Evolutionary conservation across 2,797 vertebrate genomes (phyloP).

Genomic region (Limnodromus scolopaceus): DNA sequence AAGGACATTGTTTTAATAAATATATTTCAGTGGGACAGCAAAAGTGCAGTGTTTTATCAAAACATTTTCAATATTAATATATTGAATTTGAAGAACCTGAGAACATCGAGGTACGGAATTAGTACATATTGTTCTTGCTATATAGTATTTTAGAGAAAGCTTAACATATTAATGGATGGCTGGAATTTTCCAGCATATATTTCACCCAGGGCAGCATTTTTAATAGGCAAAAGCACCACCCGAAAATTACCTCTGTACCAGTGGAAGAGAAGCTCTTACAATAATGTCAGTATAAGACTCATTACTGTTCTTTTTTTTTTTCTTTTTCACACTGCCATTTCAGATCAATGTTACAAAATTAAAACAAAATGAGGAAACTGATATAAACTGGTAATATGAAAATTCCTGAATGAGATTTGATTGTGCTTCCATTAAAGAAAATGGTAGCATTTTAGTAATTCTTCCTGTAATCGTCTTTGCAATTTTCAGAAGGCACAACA

Average conservation of each 20-base stretch:
- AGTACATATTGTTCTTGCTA: neutral
- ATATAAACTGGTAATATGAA: neutral
- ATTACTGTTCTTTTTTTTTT: neutral
- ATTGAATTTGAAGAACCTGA: neutral
- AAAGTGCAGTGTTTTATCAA: neutral
- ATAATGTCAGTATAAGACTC: neutral
- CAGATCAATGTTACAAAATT: neutral
- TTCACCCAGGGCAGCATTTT: neutral
- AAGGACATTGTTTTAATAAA: neutral
- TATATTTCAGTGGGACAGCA: neutral
- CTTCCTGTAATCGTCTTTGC: neutral
- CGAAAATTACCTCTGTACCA: neutral
- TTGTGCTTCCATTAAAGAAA: neutral
- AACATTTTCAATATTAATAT: neutral
- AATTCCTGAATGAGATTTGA: neutral
- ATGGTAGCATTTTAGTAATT: neutral
- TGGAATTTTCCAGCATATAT: neutral
- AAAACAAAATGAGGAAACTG: neutral
- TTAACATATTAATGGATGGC: neutral
- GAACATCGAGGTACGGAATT: neutral
- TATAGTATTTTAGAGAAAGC: neutral
- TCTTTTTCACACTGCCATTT: neutral
- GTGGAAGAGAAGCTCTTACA: neutral
- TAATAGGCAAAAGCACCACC: neutral
- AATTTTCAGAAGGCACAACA: neutral